phyloP scores from a whole-genome alignment of 2,888 invertebrate genomes.

The Nymphalis urticae region DNA sequence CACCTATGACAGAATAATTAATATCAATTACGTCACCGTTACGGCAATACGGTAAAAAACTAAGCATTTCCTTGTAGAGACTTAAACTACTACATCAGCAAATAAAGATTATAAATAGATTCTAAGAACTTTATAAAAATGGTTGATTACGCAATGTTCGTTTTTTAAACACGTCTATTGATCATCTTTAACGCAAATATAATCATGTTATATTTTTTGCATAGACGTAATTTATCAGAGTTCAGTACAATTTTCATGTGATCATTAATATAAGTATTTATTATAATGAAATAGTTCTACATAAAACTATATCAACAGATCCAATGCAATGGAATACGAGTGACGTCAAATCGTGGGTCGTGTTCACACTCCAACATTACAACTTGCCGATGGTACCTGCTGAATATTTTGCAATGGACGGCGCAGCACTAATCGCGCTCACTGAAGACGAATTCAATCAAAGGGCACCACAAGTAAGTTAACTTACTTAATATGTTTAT shows the following conservation, averaged over 20 bases:
- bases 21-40: constrained; percentile 66
- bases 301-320: constrained; percentile 80
- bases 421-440: constrained; percentile 87
- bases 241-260: not conserved
- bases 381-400: constrained; percentile 87
- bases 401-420: constrained; percentile 90
- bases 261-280: too few species aligned
- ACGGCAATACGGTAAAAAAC: constrained; percentile 53
- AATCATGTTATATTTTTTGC: constrained; percentile 30
- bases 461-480: constrained; percentile 89
- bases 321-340: constrained; percentile 92
- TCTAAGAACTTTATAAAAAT: constrained; percentile 61
- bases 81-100: constrained; percentile 54
- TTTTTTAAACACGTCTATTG: constrained; percentile 48
- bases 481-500: not conserved
- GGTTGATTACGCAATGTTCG: constrained; percentile 68
- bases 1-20: constrained; percentile 34
- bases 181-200: constrained; percentile 49
- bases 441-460: constrained; percentile 93
- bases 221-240: constrained; percentile 16
- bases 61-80: constrained; percentile 56
- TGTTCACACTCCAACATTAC: constrained; percentile 92
- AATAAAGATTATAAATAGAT: constrained; percentile 63
- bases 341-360: constrained; percentile 94
- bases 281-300: too few species aligned